Percentiles rank a stretch among this genome's conserved stretches.
Evolutionary conservation across 2,888 invertebrate genomes (phyloP).

Genomic region (Acronicta alni): DNA sequence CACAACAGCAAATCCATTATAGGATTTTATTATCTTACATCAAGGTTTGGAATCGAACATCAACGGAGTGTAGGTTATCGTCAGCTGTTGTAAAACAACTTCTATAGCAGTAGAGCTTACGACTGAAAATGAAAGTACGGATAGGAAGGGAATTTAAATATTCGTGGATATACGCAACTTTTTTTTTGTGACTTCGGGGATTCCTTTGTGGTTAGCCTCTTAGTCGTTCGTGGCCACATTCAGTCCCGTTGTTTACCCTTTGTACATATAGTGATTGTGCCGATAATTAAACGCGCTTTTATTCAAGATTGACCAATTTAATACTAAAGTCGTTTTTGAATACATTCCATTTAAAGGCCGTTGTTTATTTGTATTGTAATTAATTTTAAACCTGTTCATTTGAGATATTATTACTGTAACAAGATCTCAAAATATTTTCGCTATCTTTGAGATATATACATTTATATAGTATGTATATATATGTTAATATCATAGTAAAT

Average conservation of each 20-base stretch:
- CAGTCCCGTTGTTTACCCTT: constrained; percentile 64
- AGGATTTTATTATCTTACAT: constrained; percentile 84
- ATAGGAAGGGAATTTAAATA: constrained; percentile 69
- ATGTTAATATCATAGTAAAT: no score
- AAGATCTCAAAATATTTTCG: constrained; percentile 36
- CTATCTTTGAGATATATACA: no score
- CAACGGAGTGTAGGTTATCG: constrained; percentile 59
- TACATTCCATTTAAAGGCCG: constrained; percentile 30
- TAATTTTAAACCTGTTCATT: constrained; percentile 45
- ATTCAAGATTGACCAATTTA: constrained; percentile 44
- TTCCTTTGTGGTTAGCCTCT: constrained; percentile 78
- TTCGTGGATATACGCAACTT: constrained; percentile 77
- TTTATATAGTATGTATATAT: no score
- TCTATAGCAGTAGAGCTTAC: constrained; percentile 65
- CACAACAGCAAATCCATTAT: constrained; percentile 82
- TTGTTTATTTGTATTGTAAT: constrained; percentile 41
- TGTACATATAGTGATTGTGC: constrained; percentile 60
- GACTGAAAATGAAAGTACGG: constrained; percentile 69
- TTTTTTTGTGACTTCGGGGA: constrained; percentile 71
- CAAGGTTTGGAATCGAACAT: constrained; percentile 80
- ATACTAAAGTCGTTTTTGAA: constrained; percentile 47
- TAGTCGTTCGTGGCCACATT: constrained; percentile 57
- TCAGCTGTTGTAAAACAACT: constrained; percentile 65
- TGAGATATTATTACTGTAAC: constrained; percentile 34
- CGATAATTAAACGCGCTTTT: constrained; percentile 53